Percentiles rank a stretch among this genome's conserved stretches.
Evolutionary conservation across 2,113 vertebrate genomes (phyloP).

Genomic region (Paedocypris sp.): DNA sequence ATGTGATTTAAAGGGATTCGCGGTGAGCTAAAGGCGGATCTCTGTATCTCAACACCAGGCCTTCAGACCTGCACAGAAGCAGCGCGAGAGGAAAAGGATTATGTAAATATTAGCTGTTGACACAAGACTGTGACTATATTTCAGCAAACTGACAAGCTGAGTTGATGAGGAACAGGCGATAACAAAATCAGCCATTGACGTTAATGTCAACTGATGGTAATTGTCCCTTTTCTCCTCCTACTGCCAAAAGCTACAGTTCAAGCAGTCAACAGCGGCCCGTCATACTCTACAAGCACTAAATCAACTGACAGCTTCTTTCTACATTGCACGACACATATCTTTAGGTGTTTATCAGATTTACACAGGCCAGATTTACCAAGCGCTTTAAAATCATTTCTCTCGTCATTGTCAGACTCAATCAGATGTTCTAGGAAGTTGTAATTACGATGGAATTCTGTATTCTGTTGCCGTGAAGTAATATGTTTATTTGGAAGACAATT

Average conservation of each 20-base stretch:
- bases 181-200: slow-evolving; percentile 27
- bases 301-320: neutral
- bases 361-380: too few relatives aligned
- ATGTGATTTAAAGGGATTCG: slow-evolving; percentile 42
- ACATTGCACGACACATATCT: neutral
- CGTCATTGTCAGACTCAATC: too few relatives aligned
- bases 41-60: slow-evolving; percentile 55
- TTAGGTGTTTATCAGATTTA: too few relatives aligned
- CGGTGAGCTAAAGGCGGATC: slow-evolving; percentile 53
- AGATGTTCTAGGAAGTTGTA: too few relatives aligned
- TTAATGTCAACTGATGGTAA: slow-evolving; percentile 34
- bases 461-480: too few relatives aligned
- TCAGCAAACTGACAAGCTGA: slow-evolving; percentile 31
- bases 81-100: slow-evolving; percentile 50
- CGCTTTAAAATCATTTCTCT: too few relatives aligned
- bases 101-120: slow-evolving; percentile 61
- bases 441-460: too few relatives aligned
- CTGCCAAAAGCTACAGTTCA: slow-evolving; percentile 23
- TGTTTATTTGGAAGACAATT: too few relatives aligned
- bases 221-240: slow-evolving; percentile 1
- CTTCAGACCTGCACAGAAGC: slow-evolving; percentile 38
- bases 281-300: neutral
- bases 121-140: slow-evolving; percentile 50
- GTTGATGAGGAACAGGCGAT: slow-evolving; percentile 36
- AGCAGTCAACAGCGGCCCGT: neutral